phyloP scores from a whole-genome alignment of 2,113 vertebrate genomes.

The Loxodonta africana region DNA sequence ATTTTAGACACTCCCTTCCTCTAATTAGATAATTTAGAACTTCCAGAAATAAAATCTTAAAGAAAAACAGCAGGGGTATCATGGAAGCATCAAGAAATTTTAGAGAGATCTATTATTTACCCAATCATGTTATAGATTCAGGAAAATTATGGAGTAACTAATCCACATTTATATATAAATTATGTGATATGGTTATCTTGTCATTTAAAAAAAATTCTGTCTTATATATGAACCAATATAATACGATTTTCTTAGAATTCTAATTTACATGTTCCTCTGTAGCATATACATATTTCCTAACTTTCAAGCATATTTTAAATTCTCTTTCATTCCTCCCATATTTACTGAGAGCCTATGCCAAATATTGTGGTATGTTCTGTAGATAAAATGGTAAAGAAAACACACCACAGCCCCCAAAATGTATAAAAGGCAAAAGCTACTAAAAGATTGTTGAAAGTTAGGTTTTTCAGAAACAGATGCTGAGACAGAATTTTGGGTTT shows the following conservation, averaged over 20 bases:
- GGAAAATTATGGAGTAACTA: neutral
- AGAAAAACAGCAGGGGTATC: neutral
- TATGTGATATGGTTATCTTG: neutral
- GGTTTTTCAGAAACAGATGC: neutral
- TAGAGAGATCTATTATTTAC: neutral
- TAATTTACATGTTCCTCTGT: neutral
- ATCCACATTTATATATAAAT: neutral
- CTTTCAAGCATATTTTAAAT: neutral
- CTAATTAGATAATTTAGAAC: neutral
- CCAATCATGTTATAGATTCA: neutral
- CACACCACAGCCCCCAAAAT: neutral
- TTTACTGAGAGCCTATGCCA: neutral
- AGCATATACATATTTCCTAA: neutral
- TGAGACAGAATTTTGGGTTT: no score
- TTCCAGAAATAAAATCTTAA: neutral
- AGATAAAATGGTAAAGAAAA: neutral
- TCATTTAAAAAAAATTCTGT: conserved; percentile 5
- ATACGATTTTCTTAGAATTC: neutral
- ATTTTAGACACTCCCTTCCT: neutral
- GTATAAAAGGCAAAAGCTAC: neutral
- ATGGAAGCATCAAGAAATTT: neutral
- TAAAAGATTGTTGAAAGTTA: neutral
- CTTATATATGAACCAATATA: neutral
- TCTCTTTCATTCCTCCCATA: neutral
- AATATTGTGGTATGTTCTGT: neutral